Evolutionary conservation across 2,888 invertebrate genomes (phyloP), one percentile per base, ranked within the genome.

Genomic region (Hyposoter dolosus): DNA sequence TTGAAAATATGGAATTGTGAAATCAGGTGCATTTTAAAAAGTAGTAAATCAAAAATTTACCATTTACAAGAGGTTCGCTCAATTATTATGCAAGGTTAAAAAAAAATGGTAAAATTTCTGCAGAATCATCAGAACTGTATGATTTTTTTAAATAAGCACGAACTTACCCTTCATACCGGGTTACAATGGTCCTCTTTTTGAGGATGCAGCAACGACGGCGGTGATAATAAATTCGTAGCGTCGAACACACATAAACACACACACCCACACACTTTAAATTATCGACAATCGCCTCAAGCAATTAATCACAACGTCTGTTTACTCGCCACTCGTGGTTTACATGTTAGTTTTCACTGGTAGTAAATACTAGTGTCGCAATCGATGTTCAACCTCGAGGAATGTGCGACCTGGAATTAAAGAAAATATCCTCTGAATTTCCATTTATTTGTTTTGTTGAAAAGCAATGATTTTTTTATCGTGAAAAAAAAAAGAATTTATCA

Each of bases 111-210:
- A 15, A 17, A 12, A 32, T 63, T 28, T 32, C 6, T 15, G 3
- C 4, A 47, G 28, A 15, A 45, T 23, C 23, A 45, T 3, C n/a
- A 12, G 7, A 43, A 40, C 3, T 6, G 3, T 23, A 68, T 43
- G 12, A 53, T 35, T 72, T n/a, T n/a, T 53, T 35, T 2, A 40
- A 23, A 40, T 35, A 40, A 23, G 43, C 50, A 17, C 32, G 7
- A 43, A 90, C 91, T 92, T 75, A 92, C 92, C 90, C 90, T 88
- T 91, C 92, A 92, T 92, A 88, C 88, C 91, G 91, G 88, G 87
- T 82, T 84, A 76, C 81, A 82, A 78, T 66, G 71, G 76, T 82
- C 84, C 86, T 87, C 87, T 80, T 69, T 53, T 78, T 71, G 87
- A 87, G 86, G 89, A 84, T 66, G 15, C 74, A 23, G 56, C 72